Percentiles rank a stretch among this genome's conserved stretches.
Evolutionary conservation across 2,113 vertebrate genomes (phyloP).

Genomic region (Hyperoodon ampullatus): DNA sequence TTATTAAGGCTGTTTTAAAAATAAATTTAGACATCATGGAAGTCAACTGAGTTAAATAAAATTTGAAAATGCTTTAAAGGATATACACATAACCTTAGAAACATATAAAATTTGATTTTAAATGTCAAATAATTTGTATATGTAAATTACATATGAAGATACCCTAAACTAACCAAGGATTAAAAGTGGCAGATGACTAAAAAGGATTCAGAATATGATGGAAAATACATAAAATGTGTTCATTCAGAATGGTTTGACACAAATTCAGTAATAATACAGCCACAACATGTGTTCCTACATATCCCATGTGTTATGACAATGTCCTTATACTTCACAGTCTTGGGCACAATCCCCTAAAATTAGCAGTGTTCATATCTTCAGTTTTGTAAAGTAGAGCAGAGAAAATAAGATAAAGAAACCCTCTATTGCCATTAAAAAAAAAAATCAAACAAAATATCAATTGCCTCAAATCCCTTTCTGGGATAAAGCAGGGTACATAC

Average conservation of each 20-base stretch:
- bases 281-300: background rate
- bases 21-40: constrained; percentile 41
- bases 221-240: background rate
- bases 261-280: background rate
- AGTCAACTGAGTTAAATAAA: background rate
- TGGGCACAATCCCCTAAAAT: background rate
- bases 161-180: background rate
- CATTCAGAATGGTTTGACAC: background rate
- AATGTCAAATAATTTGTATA: background rate
- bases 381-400: background rate
- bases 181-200: background rate
- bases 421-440: background rate
- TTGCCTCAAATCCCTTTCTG: background rate
- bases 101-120: constrained; percentile 5
- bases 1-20: constrained; percentile 20
- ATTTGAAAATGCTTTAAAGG: constrained; percentile 1
- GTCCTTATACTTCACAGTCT: background rate
- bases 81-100: background rate
- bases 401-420: background rate
- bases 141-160: background rate
- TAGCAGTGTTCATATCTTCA: background rate
- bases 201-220: background rate
- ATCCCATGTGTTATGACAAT: background rate
- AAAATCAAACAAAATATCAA: background rate
- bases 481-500: background rate